Evolutionary conservation across 2,888 invertebrate species (phyloP).

Genomic region (Ceramica pisi): DNA sequence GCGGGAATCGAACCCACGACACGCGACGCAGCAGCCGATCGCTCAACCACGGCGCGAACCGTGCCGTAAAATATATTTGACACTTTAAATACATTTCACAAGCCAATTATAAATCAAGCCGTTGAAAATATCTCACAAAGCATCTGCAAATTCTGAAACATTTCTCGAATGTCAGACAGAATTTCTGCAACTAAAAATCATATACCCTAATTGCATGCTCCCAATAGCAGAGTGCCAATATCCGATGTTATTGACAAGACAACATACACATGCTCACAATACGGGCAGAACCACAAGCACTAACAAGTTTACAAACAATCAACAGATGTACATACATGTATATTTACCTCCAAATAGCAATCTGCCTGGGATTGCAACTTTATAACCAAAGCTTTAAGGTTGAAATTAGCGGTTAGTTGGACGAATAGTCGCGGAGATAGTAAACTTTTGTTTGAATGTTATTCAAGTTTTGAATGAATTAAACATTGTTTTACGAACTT

Average conservation of each 20-base stretch:
- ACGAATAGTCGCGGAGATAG: conserved; percentile 8
- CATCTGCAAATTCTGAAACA: neutral
- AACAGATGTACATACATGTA: conserved; percentile 6
- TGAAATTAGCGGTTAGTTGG: neutral
- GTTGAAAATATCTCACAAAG: neutral
- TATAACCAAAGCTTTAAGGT: rapidly evolving
- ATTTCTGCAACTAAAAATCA: neutral
- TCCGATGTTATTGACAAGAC: conserved; percentile 40
- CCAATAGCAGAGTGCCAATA: conserved; percentile 12
- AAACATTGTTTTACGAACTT: conserved; percentile 6
- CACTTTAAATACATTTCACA: no score
- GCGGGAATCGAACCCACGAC: no score
- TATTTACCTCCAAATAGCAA: neutral
- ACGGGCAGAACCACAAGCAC: conserved; percentile 43
- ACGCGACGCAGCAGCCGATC: no score
- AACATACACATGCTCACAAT: conserved; percentile 32
- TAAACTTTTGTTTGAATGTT: neutral
- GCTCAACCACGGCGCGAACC: no score
- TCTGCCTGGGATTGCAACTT: conserved; percentile 12
- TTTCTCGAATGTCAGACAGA: neutral
- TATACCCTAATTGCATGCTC: conserved; percentile 14
- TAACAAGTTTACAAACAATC: conserved; percentile 59
- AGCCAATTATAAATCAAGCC: no score
- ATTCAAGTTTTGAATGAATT: conserved; percentile 10
- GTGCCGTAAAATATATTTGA: no score